Evolutionary conservation across 2,888 invertebrate genomes (phyloP).

Genomic region (Cephus runcator): DNA sequence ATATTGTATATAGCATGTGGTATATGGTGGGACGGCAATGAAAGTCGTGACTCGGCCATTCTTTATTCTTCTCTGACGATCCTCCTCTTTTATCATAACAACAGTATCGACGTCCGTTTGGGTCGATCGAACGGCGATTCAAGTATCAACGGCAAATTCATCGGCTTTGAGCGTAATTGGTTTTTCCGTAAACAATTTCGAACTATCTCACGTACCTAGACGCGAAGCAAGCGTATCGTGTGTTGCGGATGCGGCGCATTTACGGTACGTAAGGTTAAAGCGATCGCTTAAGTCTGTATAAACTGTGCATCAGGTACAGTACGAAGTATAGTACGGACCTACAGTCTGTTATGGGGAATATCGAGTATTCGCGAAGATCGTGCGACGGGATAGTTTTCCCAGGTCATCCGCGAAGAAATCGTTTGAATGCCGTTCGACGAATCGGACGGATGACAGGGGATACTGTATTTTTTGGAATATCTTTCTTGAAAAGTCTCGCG

Average conservation of each 20-base stretch:
- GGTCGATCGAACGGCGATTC: background rate
- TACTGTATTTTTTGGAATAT: background rate
- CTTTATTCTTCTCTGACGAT: background rate
- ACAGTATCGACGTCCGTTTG: background rate
- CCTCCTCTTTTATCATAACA: background rate
- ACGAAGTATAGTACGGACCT: background rate
- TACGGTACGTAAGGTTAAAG: background rate
- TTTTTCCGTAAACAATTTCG: background rate
- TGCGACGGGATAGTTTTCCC: background rate
- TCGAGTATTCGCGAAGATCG: background rate
- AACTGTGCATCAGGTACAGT: background rate
- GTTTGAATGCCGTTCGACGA: background rate
- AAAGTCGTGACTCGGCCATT: conserved; percentile 38
- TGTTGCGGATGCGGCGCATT: background rate
- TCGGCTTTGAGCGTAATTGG: background rate
- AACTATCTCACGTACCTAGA: background rate
- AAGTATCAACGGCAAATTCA: background rate
- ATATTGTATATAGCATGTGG: too few relatives aligned
- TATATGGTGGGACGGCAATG: conserved; percentile 17
- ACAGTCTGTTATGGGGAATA: background rate
- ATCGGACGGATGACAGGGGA: background rate
- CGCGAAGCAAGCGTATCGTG: background rate
- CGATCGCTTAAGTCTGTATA: background rate
- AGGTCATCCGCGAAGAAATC: background rate
- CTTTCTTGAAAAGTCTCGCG: background rate